phyloP scores from a whole-genome alignment of 2,113 vertebrate species.

The Mungos mungo region DNA sequence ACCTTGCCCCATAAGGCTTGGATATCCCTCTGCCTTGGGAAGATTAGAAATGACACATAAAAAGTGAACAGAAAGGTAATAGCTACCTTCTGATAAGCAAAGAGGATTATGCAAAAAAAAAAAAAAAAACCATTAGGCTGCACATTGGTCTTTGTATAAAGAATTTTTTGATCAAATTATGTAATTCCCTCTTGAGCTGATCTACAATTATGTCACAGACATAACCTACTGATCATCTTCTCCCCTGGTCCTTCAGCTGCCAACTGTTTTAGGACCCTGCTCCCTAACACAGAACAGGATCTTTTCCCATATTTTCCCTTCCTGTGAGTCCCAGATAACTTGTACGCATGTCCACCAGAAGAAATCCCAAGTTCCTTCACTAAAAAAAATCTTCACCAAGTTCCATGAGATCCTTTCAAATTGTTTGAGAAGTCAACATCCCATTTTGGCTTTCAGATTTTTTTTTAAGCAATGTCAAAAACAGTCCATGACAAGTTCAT shows the following conservation, averaged over 20 bases:
- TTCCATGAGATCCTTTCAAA: neutral
- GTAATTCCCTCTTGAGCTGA: neutral
- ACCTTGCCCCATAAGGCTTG: neutral
- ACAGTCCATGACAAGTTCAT: neutral
- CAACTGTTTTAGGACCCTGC: neutral
- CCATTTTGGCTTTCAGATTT: neutral
- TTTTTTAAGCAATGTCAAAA: conserved; percentile 6
- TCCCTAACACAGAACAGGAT: neutral
- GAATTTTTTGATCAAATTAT: neutral
- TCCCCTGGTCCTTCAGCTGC: neutral
- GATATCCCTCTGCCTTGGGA: neutral
- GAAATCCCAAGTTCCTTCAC: neutral
- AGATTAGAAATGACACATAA: neutral
- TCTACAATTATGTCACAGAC: neutral
- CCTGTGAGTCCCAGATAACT: neutral
- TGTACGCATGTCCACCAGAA: neutral
- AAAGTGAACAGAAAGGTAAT: conserved; percentile 12
- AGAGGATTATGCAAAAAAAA: neutral
- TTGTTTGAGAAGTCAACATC: neutral
- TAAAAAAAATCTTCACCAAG: neutral
- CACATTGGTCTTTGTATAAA: neutral
- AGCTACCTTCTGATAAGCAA: neutral
- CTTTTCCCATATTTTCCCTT: neutral
- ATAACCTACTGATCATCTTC: neutral
- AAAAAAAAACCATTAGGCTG: neutral